phyloP scores from a whole-genome alignment of 2,888 invertebrate species.

The Nymphalis c-album region DNA sequence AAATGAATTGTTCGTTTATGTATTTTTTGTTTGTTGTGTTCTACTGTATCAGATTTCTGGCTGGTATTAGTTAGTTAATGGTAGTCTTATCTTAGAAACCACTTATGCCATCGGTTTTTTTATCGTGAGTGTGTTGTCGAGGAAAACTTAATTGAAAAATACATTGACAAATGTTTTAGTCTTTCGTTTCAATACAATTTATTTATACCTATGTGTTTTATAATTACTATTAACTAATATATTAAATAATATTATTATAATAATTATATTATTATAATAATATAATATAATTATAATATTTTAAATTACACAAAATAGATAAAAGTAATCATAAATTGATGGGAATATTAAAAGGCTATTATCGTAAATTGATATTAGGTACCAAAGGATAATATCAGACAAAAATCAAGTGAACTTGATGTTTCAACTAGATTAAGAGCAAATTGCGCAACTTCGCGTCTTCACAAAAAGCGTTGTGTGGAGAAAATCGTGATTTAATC shows the following conservation, averaged over 20 bases:
- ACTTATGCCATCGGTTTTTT: background rate
- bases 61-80: background rate
- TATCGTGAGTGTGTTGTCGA: background rate
- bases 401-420: constrained; percentile 4
- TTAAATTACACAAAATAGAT: no score
- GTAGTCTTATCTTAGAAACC: background rate
- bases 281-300: no score
- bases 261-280: no score
- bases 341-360: no score
- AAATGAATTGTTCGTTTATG: constrained; percentile 22
- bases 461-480: constrained; percentile 16
- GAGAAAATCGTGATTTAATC: constrained; percentile 23
- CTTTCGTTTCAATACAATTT: no score
- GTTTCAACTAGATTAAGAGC: constrained; percentile 1
- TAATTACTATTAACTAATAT: no score
- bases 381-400: background rate
- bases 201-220: no score
- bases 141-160: constrained; percentile 1
- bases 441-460: constrained; percentile 4
- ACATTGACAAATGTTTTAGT: no score
- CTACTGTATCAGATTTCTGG: constrained; percentile 10
- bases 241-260: no score
- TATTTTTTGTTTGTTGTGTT: constrained; percentile 25
- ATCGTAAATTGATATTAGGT: background rate
- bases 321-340: no score